Evolutionary conservation across 2,113 vertebrate species (phyloP).

Genomic region (Crotalus horridus): DNA sequence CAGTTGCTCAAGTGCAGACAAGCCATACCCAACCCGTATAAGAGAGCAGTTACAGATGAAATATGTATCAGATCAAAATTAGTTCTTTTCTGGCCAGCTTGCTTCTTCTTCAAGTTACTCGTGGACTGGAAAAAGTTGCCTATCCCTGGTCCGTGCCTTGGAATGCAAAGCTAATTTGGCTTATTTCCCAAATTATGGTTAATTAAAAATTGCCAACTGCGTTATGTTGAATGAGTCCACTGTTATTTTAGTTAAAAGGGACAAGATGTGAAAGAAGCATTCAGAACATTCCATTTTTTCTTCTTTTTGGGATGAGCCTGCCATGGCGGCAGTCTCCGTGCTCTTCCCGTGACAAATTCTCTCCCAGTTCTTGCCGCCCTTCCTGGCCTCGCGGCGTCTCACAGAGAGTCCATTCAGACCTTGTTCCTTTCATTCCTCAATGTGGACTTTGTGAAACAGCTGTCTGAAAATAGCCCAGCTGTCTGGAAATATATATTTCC

Average conservation of each 20-base stretch:
- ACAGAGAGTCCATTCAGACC: background rate
- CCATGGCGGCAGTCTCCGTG: too few relatives aligned
- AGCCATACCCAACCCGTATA: background rate
- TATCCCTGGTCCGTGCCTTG: background rate
- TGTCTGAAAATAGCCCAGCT: slow-evolving; percentile 45
- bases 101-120: background rate
- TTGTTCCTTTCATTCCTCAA: rapidly evolving
- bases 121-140: background rate
- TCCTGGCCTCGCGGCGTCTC: rapidly evolving
- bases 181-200: background rate
- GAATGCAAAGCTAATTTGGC: background rate
- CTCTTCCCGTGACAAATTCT: background rate
- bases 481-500: too few relatives aligned
- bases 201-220: background rate
- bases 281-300: background rate
- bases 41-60: background rate
- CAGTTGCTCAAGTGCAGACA: background rate
- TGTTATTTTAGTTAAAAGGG: background rate
- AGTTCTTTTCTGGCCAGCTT: background rate
- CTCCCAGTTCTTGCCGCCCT: rapidly evolving
- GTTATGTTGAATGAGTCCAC: background rate
- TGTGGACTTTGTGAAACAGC: slow-evolving; percentile 4
- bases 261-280: background rate
- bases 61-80: background rate
- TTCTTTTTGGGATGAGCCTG: background rate